Evolutionary conservation across 2,797 vertebrate species (phyloP), one percentile per base, ranked within the genome.

Genomic region (Pangasius larnaudii): DNA sequence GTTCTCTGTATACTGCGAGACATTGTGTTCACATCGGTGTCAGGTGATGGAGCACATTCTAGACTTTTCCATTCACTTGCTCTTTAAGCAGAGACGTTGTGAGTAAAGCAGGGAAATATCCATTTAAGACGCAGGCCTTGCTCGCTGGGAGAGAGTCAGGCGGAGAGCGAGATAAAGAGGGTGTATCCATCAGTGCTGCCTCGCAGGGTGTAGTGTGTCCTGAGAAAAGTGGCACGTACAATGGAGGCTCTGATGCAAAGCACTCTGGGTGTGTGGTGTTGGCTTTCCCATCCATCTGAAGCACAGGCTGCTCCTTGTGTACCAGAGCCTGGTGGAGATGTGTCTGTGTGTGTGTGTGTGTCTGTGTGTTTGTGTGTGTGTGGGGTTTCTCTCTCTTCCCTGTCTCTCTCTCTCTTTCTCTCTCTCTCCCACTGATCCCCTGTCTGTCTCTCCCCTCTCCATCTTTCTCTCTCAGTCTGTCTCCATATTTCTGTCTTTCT

Each of bases 171-270:
- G 93, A 92, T 94, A 94, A 94, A 93, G 85, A 93, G 93, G 91
- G 93, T 93, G 94, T 94, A 88, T 83, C 92, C 92, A 86, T 95
- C 95, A 92, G 89, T 85, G 39, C 84, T 56, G 88, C 85, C 80
- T 95, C 92, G 92, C 91, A 92, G 89, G 93, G 96, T 96, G 93
- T 96, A 95, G 93, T 91, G 91, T 97, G 88, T 95, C 96, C 95
- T 97, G 95, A 95, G 96, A 96, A 96, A 96, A 93, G 85, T 91
- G 89, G 77, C 58, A 74, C 80, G 85, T 91, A 96, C 96, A 97
- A 96, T 96, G 91, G 95, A 89, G 93, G 92, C 95, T 95, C 94
- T 96, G 95, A 96, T 94, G 92, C 94, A 89, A 87, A 89, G 90
- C 89, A 88, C 90, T 82, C 91, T 93, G 91, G 92, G 94, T 92